A percentile compares a stretch with the other conserved stretches of the same genome.
These are phyloP conservation scores for Adelognathus sp. DNA, from an alignment of 2,888 invertebrate genomes.

Conservation along the genomic window DNA sequence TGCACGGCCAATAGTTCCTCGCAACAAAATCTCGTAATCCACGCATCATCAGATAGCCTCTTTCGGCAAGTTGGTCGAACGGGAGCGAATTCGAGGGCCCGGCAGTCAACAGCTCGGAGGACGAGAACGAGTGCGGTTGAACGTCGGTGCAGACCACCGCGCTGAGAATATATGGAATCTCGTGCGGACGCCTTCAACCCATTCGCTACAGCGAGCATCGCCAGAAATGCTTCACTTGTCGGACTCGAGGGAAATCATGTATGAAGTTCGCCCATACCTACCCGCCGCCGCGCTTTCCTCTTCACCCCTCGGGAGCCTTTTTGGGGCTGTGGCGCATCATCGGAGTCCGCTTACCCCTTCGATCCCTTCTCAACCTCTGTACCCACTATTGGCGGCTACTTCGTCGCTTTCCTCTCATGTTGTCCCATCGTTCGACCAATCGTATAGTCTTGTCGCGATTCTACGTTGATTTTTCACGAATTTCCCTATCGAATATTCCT, in stretches of 20 bases:
- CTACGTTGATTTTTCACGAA: conserved; percentile 20
- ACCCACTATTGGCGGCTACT: conserved; percentile 39
- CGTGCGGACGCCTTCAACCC: conserved; percentile 60
- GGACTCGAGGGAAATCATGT: conserved; percentile 80
- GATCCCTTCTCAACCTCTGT: conserved; percentile 35
- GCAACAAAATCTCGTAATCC: conserved; percentile 76
- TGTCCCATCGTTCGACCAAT: conserved; percentile 12
- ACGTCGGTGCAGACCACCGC: conserved; percentile 50
- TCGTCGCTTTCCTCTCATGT: conserved; percentile 3
- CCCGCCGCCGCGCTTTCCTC: conserved; percentile 63
- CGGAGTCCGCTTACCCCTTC: conserved; percentile 40
- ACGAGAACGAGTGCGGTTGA: conserved; percentile 26
- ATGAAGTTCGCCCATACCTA: conserved; percentile 74
- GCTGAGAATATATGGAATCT: conserved; percentile 50
- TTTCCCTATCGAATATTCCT: not conserved
- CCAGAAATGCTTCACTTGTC: conserved; percentile 78
- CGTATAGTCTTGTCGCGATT: conserved; percentile 40
- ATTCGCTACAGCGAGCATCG: conserved; percentile 72
- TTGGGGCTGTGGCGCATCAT: conserved; percentile 51
- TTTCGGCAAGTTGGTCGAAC: conserved; percentile 73
- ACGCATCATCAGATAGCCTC: conserved; percentile 78
- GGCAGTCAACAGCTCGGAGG: conserved; percentile 41
- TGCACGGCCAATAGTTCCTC: conserved; percentile 63
- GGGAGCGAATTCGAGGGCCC: no score
- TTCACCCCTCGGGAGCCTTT: conserved; percentile 63